These are phyloP conservation scores for Trilocha varians DNA, from an alignment of 2,888 invertebrate genomes.

Conservation along the genomic window DNA sequence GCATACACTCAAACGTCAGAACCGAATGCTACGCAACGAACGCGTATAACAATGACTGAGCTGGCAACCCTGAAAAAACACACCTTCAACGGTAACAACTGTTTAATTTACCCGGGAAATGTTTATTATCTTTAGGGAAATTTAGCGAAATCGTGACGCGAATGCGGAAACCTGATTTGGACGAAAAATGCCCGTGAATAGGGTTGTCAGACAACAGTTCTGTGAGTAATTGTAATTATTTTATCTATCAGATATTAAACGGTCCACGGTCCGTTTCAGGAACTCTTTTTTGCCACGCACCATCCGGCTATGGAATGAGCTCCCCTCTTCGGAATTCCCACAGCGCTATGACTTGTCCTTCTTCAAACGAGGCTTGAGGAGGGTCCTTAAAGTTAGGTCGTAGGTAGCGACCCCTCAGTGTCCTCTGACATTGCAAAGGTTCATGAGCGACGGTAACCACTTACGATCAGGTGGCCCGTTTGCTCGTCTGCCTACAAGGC, in stretches of 20 bases:
- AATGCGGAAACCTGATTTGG: constrained; percentile 4
- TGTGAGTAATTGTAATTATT: background rate
- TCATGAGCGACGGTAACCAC: too few species aligned
- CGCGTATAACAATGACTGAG: background rate
- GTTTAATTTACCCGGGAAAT: constrained; percentile 9
- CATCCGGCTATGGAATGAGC: too few species aligned
- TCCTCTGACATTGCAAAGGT: too few species aligned
- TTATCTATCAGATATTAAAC: background rate
- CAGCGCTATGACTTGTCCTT: too few species aligned
- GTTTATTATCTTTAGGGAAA: constrained; percentile 10
- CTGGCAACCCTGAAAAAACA: constrained; percentile 3
- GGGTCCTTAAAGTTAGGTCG: too few species aligned
- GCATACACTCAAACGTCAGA: background rate
- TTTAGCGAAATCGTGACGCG: constrained; percentile 7
- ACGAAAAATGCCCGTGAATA: background rate
- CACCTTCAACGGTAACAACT: constrained; percentile 5
- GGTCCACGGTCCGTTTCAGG: too few species aligned
- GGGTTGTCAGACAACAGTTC: background rate
- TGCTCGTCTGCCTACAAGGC: too few species aligned
- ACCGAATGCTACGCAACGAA: background rate
- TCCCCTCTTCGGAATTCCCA: too few species aligned
- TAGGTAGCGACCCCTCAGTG: too few species aligned
- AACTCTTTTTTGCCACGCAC: too few species aligned
- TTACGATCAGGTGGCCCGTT: too few species aligned
- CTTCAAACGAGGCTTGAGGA: too few species aligned